Conservation (phyloP, 2,113 vertebrate genomes). For the Cebidichthys violaceus region DNA sequence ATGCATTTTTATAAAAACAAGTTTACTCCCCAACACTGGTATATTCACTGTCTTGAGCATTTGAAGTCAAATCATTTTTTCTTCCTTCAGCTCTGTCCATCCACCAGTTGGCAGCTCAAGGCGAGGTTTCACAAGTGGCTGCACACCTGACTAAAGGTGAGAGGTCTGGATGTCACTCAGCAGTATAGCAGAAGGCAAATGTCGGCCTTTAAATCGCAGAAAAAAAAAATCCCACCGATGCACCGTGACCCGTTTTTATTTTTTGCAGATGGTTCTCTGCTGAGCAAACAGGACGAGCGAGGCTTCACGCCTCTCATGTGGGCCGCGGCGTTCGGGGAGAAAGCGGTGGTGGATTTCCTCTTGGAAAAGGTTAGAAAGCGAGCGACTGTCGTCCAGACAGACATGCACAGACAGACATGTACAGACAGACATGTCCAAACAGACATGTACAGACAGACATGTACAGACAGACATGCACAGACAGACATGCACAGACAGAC, state of each 20-base stretch:
- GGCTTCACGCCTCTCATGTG: constrained; percentile 97
- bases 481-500: neutral
- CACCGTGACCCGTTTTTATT: neutral
- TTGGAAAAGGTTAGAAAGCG: constrained; percentile 89
- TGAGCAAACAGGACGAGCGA: constrained; percentile 91
- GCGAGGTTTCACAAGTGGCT: constrained; percentile 90
- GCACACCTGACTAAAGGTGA: constrained; percentile 90
- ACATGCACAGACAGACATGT: neutral
- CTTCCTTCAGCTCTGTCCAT: constrained; percentile 86
- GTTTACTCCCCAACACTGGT: neutral
- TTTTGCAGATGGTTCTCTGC: constrained; percentile 86
- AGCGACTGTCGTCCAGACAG: neutral
- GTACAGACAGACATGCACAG: neutral
- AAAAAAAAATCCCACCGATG: neutral
- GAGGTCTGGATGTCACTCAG: neutral
- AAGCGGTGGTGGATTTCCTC: constrained; percentile 90
- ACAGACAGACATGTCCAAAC: neutral
- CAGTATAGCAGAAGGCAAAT: neutral
- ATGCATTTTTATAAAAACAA: neutral
- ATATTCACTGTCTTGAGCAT: neutral
- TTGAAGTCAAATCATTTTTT: constrained; percentile 6
- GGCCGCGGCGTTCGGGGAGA: constrained; percentile 96
- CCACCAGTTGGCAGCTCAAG: constrained; percentile 95
- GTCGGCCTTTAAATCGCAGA: neutral
- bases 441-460: neutral